Conservation (phyloP, 35 echinoderm and acorn worm genomes). For the Holothuria glaberrima region DNA sequence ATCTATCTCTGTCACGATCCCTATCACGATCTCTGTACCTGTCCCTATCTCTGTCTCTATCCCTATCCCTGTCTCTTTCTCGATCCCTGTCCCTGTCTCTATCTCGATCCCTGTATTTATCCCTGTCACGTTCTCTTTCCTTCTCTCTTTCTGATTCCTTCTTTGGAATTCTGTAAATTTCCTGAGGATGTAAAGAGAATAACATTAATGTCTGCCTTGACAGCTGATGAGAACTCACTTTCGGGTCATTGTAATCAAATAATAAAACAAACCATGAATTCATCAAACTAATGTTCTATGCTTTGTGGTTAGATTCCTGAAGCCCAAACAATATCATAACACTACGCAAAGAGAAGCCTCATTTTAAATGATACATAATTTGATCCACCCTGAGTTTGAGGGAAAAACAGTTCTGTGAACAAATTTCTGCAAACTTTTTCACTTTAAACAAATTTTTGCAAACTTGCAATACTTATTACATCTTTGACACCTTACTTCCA, state of each 20-base stretch:
- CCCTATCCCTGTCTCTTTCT: slow-evolving; percentile 71
- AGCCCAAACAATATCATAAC: no score
- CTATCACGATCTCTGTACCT: slow-evolving; percentile 67
- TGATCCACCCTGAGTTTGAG: background rate
- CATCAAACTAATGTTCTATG: no score
- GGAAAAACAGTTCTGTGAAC: no score
- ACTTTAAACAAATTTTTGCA: background rate
- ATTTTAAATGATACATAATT: background rate
- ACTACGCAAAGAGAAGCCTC: background rate
- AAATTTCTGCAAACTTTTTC: background rate
- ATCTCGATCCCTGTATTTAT: slow-evolving; percentile 80
- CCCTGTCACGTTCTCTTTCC: slow-evolving; percentile 63
- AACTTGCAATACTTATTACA: background rate
- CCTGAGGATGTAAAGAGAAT: slow-evolving; percentile 32
- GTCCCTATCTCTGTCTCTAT: slow-evolving; percentile 69
- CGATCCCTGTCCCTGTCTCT: slow-evolving; percentile 80
- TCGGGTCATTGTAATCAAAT: no score
- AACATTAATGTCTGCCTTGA: no score
- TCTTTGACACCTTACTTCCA: background rate
- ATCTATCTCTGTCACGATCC: slow-evolving; percentile 49
- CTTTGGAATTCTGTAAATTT: slow-evolving; percentile 99
- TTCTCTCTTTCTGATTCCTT: slow-evolving; percentile 72
- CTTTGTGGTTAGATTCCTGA: no score
- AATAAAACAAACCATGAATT: no score
- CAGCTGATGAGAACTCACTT: no score